These are phyloP conservation scores for Aphelenchoides fujianensis DNA, from an alignment of 1,140 invertebrate genomes.

Conservation along the genomic window DNA sequence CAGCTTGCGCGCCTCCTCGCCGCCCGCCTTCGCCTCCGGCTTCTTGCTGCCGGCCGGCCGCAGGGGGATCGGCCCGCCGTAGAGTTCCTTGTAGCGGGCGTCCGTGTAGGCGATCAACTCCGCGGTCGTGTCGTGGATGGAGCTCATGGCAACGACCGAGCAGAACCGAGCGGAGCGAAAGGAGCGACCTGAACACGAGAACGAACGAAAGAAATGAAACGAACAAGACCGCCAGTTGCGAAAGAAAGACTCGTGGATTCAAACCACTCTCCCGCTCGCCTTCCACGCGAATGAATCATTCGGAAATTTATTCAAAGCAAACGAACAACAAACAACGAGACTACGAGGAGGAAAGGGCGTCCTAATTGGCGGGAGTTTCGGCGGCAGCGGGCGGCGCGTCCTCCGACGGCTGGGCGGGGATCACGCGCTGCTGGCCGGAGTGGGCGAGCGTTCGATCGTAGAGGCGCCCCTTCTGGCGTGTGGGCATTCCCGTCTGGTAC, in stretches of 20 bases:
- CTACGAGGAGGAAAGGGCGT: background rate
- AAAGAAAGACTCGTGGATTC: no score
- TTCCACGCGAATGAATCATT: no score
- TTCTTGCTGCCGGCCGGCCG: background rate
- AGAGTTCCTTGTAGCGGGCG: background rate
- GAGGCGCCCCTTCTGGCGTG: conserved; percentile 32
- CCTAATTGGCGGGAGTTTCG: background rate
- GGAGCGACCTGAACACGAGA: background rate
- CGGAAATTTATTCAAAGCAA: no score
- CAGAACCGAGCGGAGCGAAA: background rate
- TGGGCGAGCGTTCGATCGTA: conserved; percentile 24
- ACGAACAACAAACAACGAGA: background rate
- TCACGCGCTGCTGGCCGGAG: background rate
- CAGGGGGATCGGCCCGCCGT: background rate
- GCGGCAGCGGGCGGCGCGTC: no score
- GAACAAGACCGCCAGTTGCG: no score
- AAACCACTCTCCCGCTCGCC: no score
- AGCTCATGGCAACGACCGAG: background rate
- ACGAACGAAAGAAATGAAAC: no score
- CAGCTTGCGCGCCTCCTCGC: background rate
- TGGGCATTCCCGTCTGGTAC: conserved; percentile 36
- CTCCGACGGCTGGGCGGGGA: background rate
- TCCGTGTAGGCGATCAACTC: background rate
- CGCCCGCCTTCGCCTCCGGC: background rate
- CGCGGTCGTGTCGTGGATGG: conserved; percentile 1